Evolutionary conservation across 2,797 vertebrate species (phyloP).

Genomic region (Neomorphus geoffroyi): DNA sequence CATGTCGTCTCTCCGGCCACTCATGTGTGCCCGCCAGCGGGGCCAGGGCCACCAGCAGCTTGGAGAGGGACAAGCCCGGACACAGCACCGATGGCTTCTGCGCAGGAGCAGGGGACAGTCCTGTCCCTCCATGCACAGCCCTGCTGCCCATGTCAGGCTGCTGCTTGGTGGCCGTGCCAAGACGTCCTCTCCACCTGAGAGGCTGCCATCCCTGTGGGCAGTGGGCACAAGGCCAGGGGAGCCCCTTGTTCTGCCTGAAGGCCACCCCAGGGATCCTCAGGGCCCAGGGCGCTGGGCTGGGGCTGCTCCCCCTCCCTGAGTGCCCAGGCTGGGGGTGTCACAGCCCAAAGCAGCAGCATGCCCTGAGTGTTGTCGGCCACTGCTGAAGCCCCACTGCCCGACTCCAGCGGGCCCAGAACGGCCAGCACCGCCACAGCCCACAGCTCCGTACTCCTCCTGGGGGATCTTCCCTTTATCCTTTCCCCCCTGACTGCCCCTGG

Average conservation of each 20-base stretch:
- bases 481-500: background rate
- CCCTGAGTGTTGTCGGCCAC: fast-evolving
- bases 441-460: background rate
- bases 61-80: background rate
- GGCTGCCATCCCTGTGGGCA: background rate
- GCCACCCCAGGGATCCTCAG: background rate
- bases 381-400: background rate
- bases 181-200: background rate
- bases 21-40: fast-evolving
- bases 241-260: background rate
- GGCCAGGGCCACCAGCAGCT: background rate
- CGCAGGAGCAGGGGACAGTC: background rate
- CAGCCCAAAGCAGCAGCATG: background rate
- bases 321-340: background rate
- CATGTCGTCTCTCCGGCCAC: fast-evolving
- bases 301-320: background rate
- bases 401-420: background rate
- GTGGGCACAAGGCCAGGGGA: background rate
- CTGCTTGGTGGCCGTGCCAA: background rate
- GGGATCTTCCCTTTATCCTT: background rate
- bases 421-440: background rate
- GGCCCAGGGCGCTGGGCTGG: fast-evolving
- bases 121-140: background rate
- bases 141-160: background rate
- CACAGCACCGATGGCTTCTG: background rate